Evolutionary conservation across 2,797 vertebrate genomes (phyloP), one percentile per base, ranked within the genome.

Genomic region (Aplochiton taeniatus): DNA sequence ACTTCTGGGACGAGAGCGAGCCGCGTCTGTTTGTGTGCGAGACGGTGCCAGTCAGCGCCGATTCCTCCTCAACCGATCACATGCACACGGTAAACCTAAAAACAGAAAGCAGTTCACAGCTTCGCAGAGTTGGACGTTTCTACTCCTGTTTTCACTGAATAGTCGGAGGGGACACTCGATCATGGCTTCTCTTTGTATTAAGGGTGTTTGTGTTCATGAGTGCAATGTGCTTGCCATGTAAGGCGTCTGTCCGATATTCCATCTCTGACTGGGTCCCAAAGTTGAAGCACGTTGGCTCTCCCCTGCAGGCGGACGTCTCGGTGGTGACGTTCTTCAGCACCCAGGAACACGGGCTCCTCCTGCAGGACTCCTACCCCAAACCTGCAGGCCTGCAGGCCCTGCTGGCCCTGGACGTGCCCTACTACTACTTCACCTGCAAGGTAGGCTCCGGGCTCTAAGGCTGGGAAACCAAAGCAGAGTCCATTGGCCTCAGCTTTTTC

Each of bases 391-490:
- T 92, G 45, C 93, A 97, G 71, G 75, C 83, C 12, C 92, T 99
- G 17, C 91, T 98, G 11, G 96, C 95, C 42, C 77, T 98, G 48
- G 92, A 96, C 56, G 95, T 95, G 19, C 97, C 97, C 1, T 91
- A 95, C 78, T 98, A 96, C 75, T 98, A 95, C 87, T 98, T 97
- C 81, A 94, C 91, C 44, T 95, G 91, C 87, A 98, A 97, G 95
- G 97, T 98, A 80, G 66, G 49, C 31, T 31, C 31, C 2, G 31
- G 31, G 31, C 31, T 31, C 31, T 6, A 31, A 31, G 3, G 31
- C 31, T 31, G 31, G 31, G 31, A 31, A 31, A 6, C 31, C 31
- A 2, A 31, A 31, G 3, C 31, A 31, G 6, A 31, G 31, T 31
- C 31, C 31, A 6, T 31, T 31, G 31, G 31, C 31, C 6, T 31